A percentile compares a stretch with the other conserved stretches of the same genome.
These are phyloP conservation scores for Pissodes strobi DNA, from an alignment of 1,140 invertebrate genomes.

Conservation along the genomic window DNA sequence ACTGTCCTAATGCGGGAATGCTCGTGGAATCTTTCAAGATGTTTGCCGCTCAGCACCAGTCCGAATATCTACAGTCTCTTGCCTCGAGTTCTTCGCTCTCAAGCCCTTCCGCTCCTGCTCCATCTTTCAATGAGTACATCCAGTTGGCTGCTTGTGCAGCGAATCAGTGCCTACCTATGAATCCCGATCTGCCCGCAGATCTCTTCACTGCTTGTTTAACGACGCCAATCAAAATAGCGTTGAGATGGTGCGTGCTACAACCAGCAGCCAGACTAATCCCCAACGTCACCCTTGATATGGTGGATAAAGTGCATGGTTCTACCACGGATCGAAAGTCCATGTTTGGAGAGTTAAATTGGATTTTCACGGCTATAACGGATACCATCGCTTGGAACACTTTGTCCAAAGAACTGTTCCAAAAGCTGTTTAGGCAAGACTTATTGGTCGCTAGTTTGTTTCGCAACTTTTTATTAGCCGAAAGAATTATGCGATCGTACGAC, in stretches of 20 bases:
- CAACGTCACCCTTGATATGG: slow-evolving; percentile 78
- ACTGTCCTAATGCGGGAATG: slow-evolving; percentile 97
- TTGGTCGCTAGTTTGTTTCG: slow-evolving; percentile 97
- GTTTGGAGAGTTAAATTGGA: slow-evolving; percentile 99
- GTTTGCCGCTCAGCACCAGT: slow-evolving; percentile 90
- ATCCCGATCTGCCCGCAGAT: slow-evolving; percentile 97
- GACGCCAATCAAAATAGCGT: slow-evolving; percentile 95
- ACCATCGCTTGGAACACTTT: slow-evolving; percentile 99
- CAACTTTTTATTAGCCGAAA: slow-evolving; percentile 95
- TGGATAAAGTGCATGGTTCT: slow-evolving; percentile 94
- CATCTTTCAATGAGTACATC: slow-evolving; percentile 88
- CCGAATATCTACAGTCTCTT: slow-evolving; percentile 65
- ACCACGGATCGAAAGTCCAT: slow-evolving; percentile 94
- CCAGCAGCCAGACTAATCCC: slow-evolving; percentile 78
- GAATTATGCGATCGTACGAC: slow-evolving; percentile 95
- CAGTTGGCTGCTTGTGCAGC: slow-evolving; percentile 93
- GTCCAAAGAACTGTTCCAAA: slow-evolving; percentile 93
- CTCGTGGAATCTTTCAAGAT: slow-evolving; percentile 92
- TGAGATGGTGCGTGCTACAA: slow-evolving; percentile 93
- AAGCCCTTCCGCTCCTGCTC: slow-evolving; percentile 43
- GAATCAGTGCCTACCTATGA: slow-evolving; percentile 94
- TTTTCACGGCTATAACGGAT: slow-evolving; percentile 99
- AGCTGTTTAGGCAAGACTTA: slow-evolving; percentile 95
- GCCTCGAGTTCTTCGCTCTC: slow-evolving; percentile 7
- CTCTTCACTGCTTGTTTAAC: slow-evolving; percentile 98